These are phyloP conservation scores for Gastrophysa polygoni DNA, from an alignment of 2,888 invertebrate genomes.

Conservation along the genomic window DNA sequence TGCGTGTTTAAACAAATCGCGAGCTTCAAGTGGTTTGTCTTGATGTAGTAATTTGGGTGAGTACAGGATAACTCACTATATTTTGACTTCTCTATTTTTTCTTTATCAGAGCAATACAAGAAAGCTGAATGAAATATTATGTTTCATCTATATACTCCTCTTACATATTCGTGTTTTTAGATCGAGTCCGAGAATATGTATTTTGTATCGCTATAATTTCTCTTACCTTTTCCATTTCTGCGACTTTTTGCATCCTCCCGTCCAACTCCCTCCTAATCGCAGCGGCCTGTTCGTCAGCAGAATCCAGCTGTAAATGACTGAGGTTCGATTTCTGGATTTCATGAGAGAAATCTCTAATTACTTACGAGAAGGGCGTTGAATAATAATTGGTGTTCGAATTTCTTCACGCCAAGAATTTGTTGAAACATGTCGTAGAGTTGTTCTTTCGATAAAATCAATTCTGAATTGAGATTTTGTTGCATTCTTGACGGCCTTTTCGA, in stretches of 20 bases:
- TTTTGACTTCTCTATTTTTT: too few relatives aligned
- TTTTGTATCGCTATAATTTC: too few relatives aligned
- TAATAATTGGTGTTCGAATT: conserved; percentile 98
- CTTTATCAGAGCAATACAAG: too few relatives aligned
- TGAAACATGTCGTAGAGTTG: conserved; percentile 99
- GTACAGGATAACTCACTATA: too few relatives aligned
- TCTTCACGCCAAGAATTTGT: conserved; percentile 97
- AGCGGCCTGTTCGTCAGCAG: conserved; percentile 99
- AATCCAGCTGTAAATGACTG: conserved; percentile 79
- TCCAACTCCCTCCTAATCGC: conserved; percentile 98
- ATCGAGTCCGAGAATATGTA: too few relatives aligned
- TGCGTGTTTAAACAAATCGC: too few relatives aligned
- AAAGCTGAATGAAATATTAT: too few relatives aligned
- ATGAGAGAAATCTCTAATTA: not conserved
- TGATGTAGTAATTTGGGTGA: too few relatives aligned
- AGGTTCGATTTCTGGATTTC: not conserved
- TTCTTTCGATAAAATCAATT: conserved; percentile 96
- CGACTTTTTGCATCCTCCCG: conserved; percentile 94
- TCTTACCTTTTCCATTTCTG: conserved; percentile 94
- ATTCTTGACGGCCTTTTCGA: conserved; percentile 84
- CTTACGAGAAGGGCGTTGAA: conserved; percentile 95
- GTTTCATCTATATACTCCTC: too few relatives aligned
- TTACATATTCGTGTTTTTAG: too few relatives aligned
- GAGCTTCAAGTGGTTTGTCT: too few relatives aligned
- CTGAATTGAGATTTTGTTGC: conserved; percentile 90